These are phyloP conservation scores for Patiria miniata DNA, from an alignment of 35 echinoderm and acorn worm genomes.

Conservation along the genomic window DNA sequence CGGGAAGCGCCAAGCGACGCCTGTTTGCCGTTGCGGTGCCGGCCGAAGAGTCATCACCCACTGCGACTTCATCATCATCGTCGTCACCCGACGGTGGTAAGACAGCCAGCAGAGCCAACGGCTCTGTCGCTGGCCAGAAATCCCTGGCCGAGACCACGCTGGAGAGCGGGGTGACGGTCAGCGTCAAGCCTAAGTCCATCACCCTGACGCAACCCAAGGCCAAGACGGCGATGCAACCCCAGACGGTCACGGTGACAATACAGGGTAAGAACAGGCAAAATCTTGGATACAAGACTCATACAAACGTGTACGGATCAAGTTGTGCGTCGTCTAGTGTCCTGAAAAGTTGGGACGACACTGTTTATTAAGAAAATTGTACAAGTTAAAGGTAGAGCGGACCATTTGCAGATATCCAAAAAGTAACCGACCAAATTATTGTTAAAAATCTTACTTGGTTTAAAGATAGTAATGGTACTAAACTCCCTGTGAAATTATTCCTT, in stretches of 20 bases:
- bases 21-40: constrained; percentile 51
- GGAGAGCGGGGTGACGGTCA: not conserved
- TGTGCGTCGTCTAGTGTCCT: too few relatives aligned
- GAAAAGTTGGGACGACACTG: too few relatives aligned
- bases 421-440: too few relatives aligned
- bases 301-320: too few relatives aligned
- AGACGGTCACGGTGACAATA: constrained; percentile 56
- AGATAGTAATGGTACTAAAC: too few relatives aligned
- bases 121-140: not conserved
- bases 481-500: too few relatives aligned
- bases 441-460: too few relatives aligned
- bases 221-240: constrained; percentile 3
- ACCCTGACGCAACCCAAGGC: constrained; percentile 16
- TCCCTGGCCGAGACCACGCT: not conserved
- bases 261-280: constrained; percentile 51
- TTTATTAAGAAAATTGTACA: too few relatives aligned
- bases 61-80: not conserved
- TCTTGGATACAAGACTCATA: too few relatives aligned
- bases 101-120: not conserved
- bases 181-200: not conserved
- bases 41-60: not conserved
- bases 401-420: too few relatives aligned
- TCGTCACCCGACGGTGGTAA: not conserved
- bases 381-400: too few relatives aligned
- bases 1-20: constrained; percentile 71